These are phyloP conservation scores for Triops cancriformis DNA, from an alignment of 1,140 invertebrate genomes.

Conservation along the genomic window DNA sequence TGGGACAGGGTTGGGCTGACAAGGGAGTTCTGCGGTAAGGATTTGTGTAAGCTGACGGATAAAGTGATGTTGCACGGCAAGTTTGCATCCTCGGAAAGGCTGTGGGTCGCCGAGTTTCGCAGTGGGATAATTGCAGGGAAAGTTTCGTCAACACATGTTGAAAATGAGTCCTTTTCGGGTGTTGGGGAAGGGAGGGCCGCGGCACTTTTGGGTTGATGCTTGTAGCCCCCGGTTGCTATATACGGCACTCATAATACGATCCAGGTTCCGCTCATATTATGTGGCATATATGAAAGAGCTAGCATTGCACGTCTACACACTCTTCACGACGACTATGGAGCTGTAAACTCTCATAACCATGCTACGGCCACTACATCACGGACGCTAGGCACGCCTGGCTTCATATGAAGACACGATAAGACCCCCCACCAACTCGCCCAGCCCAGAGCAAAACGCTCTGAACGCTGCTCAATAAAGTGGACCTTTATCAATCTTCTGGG, in stretches of 20 bases:
- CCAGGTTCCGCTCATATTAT: slow-evolving; percentile 13
- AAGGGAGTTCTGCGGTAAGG: too few species aligned
- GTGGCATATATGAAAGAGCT: slow-evolving; percentile 5
- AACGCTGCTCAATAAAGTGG: slow-evolving; percentile 10
- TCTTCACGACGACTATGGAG: not conserved
- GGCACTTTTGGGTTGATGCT: not conserved
- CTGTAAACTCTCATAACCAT: slow-evolving; percentile 14
- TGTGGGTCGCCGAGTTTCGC: not conserved
- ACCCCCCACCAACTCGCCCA: not conserved
- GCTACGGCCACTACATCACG: slow-evolving; percentile 9
- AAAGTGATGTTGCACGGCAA: too few species aligned
- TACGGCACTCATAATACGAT: slow-evolving; percentile 13
- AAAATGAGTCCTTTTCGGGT: not conserved
- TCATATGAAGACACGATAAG: slow-evolving; percentile 14
- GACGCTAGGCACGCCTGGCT: slow-evolving; percentile 2
- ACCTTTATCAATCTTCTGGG: not conserved
- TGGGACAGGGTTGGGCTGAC: too few species aligned
- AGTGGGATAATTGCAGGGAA: not conserved
- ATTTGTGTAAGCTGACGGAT: too few species aligned
- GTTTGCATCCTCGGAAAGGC: not conserved
- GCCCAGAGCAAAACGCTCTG: not conserved
- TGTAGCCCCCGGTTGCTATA: slow-evolving; percentile 3
- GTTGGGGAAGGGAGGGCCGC: not conserved
- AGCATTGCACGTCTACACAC: not conserved
- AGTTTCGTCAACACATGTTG: not conserved